Base-by-base conservation (phyloP, 2,797 vertebrate species). In the Fringilla coelebs region DNA sequence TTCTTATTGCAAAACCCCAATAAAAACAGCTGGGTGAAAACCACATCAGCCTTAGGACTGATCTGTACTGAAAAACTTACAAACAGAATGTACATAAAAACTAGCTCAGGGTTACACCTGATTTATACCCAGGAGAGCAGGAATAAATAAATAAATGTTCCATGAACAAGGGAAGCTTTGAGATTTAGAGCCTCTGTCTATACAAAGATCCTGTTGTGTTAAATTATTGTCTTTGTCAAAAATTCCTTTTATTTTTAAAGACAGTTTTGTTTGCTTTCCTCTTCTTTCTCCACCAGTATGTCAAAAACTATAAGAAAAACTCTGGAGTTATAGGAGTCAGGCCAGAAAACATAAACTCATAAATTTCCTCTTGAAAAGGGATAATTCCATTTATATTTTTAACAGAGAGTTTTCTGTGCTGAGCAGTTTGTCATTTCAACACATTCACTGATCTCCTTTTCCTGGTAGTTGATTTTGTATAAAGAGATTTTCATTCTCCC, bases 101-200 rank as follows among this genome's bases (percentile, higher is more conserved):
- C 26, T 62, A 45, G 38, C 10, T 36, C 61, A 36, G 13, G 17
- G 12, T 65, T 73, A 9, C 10, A 36, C 21, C 9, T 68, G 15
- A 41, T 68, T 80, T 82, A 58, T 40, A 43, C 10, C 7, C n/a
- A 43, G 17, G 21, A 78, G 6, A 61, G 9, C 18, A 60, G 52
- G 21, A 90, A n/a, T n/a, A 72, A 58, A 13, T n/a, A 72, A 58
- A 13, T 24, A 57, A 43, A 7, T 26, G 12, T 38, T 55, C 21
- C 38, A 25, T 0, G 1, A 22, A 22, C 5, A 54, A 13, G 11
- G 13, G 3, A 20, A 32, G 60, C 29, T 36, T 28, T 54, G 24
- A 25, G 22, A 72, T 25, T 43, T 36, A 34, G n/a, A 63, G 4
- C 3, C 34, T 83, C 55, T 24, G 28, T 4, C 14, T 68, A 5